phyloP scores from a whole-genome alignment of 2,888 invertebrate genomes.

The Agrotis puta region DNA sequence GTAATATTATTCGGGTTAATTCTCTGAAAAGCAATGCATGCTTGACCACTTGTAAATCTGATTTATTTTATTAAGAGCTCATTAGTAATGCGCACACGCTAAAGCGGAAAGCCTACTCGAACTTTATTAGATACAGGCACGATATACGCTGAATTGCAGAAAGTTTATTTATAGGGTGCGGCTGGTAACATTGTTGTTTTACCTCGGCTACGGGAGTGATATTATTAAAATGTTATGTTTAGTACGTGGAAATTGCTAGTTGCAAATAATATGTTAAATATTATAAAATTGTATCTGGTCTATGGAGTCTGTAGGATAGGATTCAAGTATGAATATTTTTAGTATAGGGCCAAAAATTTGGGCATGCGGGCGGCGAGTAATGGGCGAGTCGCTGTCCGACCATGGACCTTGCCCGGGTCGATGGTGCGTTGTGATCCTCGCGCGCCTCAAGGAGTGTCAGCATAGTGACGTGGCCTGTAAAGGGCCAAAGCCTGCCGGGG shows the following conservation, averaged over 20 bases:
- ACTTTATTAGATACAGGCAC: conserved; percentile 57
- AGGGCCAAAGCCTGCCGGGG: too few relatives aligned
- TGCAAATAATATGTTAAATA: neutral
- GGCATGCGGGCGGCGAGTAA: too few relatives aligned
- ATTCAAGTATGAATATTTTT: too few relatives aligned
- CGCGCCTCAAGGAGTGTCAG: too few relatives aligned
- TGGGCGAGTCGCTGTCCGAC: too few relatives aligned
- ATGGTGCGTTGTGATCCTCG: too few relatives aligned
- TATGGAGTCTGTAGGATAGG: too few relatives aligned
- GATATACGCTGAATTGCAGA: conserved; percentile 36
- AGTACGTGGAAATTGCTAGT: neutral
- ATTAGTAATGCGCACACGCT: conserved; percentile 60
- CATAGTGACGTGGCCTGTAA: too few relatives aligned
- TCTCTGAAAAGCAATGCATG: conserved; percentile 9
- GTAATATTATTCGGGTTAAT: conserved; percentile 4
- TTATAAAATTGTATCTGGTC: too few relatives aligned
- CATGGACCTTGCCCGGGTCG: too few relatives aligned
- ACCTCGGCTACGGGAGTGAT: neutral
- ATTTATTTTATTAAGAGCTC: conserved; percentile 53
- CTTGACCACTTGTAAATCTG: conserved; percentile 35
- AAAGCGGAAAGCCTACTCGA: conserved; percentile 23
- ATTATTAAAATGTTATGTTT: too few relatives aligned
- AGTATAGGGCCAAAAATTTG: too few relatives aligned
- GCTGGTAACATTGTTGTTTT: conserved; percentile 2
- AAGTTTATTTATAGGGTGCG: conserved; percentile 17